These are phyloP conservation scores for Mamestra configurata DNA, from an alignment of 1,140 invertebrate species.

Conservation along the genomic window DNA sequence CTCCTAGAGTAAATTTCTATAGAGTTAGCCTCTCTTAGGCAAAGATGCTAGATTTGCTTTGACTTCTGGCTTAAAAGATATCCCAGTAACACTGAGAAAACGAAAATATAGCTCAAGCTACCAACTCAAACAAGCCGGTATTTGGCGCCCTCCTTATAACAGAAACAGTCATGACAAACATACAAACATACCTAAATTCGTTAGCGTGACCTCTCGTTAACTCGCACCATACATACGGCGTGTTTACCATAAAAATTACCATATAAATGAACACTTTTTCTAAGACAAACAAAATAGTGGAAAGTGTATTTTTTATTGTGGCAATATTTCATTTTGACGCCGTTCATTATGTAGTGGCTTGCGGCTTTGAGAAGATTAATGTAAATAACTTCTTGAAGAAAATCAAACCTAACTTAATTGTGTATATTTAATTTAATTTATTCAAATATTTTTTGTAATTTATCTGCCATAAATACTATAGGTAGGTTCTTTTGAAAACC, in stretches of 20 bases:
- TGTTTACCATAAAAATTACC: constrained; percentile 40
- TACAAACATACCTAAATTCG: constrained; percentile 21
- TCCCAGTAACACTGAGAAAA: background rate
- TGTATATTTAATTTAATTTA: too few species aligned
- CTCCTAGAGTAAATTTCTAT: too few species aligned
- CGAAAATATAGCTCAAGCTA: background rate
- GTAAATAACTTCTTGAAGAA: background rate
- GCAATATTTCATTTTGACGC: background rate
- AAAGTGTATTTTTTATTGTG: constrained; percentile 6
- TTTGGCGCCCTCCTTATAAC: constrained; percentile 13
- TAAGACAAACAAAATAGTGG: constrained; percentile 17
- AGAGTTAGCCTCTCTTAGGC: too few species aligned
- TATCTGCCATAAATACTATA: too few species aligned
- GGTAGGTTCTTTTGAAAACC: too few species aligned
- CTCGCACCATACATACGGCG: constrained; percentile 8
- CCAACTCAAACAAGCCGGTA: background rate
- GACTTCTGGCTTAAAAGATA: background rate
- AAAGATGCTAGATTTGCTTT: too few species aligned
- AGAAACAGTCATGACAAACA: constrained; percentile 21
- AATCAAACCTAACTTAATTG: background rate
- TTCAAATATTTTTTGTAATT: too few species aligned
- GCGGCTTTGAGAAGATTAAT: background rate
- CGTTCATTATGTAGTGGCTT: background rate
- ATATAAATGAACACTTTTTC: constrained; percentile 8
- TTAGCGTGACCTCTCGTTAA: constrained; percentile 24